Evolutionary conservation across 1,140 invertebrate genomes (phyloP), one percentile per base, ranked within the genome.

Genomic region (Metaphire vulgaris): DNA sequence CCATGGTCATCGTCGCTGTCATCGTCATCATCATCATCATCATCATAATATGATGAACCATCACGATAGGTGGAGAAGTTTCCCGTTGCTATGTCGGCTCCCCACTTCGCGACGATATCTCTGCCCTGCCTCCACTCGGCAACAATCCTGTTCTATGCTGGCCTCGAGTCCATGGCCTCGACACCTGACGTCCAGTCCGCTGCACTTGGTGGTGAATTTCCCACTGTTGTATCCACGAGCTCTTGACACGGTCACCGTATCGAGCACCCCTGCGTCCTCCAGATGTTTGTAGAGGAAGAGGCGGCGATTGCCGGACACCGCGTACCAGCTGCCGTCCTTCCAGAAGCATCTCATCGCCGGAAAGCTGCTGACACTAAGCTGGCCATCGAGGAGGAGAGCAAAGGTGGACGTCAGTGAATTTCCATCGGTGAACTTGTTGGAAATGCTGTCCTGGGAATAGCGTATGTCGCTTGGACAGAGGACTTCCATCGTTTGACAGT

Each of bases 21-120:
- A 56, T 56, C 41, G 21, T 56, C 41, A 56, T 56, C 41, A 56
- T 56, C 41, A 56, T 56, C 41, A 56, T 56, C 41, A 56, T 56
- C 41, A 56, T 56, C 41, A 56, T 56, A 6, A 56, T 56, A 6
- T n/a, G n/a, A n/a, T n/a, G n/a, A n/a, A n/a, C n/a, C n/a, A n/a
- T n/a, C n/a, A n/a, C n/a, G n/a, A n/a, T n/a, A n/a, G n/a, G n/a
- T n/a, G n/a, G n/a, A n/a, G n/a, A n/a, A n/a, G n/a, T n/a, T n/a
- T n/a, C n/a, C n/a, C n/a, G n/a, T n/a, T n/a, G n/a, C n/a, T n/a
- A n/a, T n/a, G n/a, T 6, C 41, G 21, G 41, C 41, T 56, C 41
- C 41, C 41, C 41, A 56, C 41, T 56, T 56, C 6, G 41, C 41
- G 21, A 56, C 41, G 6, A 56, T 21, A 56, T 56, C 41, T 21